Conservation (phyloP, 2,888 invertebrate genomes). For the Therioaphis trifolii region DNA sequence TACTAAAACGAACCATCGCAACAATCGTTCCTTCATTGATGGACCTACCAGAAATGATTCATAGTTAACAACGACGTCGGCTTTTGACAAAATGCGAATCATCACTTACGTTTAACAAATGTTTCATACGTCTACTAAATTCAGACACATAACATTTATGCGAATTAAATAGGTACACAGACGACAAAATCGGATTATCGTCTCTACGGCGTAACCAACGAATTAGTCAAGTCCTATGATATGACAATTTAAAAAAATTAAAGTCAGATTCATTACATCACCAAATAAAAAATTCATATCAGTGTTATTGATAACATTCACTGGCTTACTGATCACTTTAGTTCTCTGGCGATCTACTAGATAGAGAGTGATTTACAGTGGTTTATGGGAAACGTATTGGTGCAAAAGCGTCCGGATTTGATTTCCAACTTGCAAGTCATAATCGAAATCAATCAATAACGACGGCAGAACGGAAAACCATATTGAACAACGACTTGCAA, state of each 20-base stretch:
- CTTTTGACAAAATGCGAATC: not conserved
- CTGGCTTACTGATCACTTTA: not conserved
- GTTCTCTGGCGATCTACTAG: slow-evolving; percentile 19
- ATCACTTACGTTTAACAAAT: slow-evolving; percentile 1
- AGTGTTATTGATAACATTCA: slow-evolving; percentile 25
- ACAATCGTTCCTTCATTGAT: slow-evolving; percentile 59
- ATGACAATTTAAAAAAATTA: not conserved
- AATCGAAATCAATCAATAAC: not conserved
- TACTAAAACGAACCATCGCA: slow-evolving; percentile 18
- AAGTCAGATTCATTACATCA: slow-evolving; percentile 58
- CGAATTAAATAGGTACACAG: not conserved
- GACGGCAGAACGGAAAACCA: not conserved
- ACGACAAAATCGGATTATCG: not conserved
- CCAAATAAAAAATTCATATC: slow-evolving; percentile 37
- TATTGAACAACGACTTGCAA: too few species aligned
- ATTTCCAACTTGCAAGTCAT: too few species aligned
- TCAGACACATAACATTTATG: slow-evolving; percentile 24
- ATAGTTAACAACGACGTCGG: not conserved
- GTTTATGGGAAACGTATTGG: too few species aligned
- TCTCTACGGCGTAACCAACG: not conserved
- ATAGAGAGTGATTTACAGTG: not conserved
- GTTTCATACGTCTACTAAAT: not conserved
- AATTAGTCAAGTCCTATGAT: not conserved
- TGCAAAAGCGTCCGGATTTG: too few species aligned
- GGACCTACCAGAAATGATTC: not conserved